Evolutionary conservation across 2,888 invertebrate genomes (phyloP), one percentile per base, ranked within the genome.

Genomic region (Smittia aterrima): DNA sequence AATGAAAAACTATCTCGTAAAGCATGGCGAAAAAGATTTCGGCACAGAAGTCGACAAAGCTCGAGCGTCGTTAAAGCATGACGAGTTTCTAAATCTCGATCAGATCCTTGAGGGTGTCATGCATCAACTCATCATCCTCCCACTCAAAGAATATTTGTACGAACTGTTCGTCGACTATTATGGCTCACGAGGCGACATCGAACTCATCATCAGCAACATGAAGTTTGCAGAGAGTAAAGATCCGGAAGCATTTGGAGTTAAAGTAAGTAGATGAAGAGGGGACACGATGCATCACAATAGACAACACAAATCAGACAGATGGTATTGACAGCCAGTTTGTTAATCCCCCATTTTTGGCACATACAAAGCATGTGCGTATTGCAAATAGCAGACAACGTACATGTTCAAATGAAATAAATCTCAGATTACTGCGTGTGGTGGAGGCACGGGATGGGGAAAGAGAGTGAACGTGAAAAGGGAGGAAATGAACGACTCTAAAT

Each of bases 1-100:
- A 74, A 97, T 98, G 91, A 98, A 98, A 83, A 98, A 98, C 83
- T 98, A 97, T 83, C 86, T 98, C 75, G 93, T 97, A 38, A 96
- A 96, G 79, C 95, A 96, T 79, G 97, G 97, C 18, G 97, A 98
- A 81, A 90, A 92, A 76, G 93, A 93, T 78, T 93, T 98, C 80
- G 94, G 95, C 80, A 91, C 90, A 78, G 91, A 96, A 81, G 94
- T 98, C 64, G 94, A 96, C 82, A 78, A 79, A 73, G 82, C 83
- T 1, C 77, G 83, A 67, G 81, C 84, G 1, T 85, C 91, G 86
- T 85, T 98, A 75, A 93, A 92, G 80, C 85, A 92, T 1, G 93
- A 93, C 76, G 96, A 97, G 82, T 96, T 97, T 81, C 86, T 98
- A 79, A 98, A 98, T 85, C 86, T 98, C 81, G 98, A 98, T 81